Conservation (phyloP, 1,140 invertebrate genomes). For the Drosophila yakuba region DNA sequence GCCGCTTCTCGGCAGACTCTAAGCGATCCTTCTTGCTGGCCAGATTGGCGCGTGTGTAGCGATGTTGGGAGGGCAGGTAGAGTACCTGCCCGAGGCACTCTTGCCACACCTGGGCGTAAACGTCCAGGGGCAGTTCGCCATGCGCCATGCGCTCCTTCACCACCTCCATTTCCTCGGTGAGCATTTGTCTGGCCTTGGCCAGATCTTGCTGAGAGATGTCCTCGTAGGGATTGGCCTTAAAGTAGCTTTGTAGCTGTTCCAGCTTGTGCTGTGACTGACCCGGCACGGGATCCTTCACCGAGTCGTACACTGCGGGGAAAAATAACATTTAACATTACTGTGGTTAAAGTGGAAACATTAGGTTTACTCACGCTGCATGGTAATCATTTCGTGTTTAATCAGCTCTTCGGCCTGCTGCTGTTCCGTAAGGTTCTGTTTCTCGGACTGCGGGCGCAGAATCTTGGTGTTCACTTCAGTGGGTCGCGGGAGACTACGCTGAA, state of each 20-base stretch:
- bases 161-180: constrained; percentile 94
- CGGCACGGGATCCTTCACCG: constrained; percentile 88
- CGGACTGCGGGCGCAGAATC: constrained; percentile 90
- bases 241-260: constrained; percentile 87
- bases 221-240: constrained; percentile 94
- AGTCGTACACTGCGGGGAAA: constrained; percentile 89
- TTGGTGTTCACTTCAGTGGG: constrained; percentile 94
- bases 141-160: constrained; percentile 97
- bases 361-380: constrained; percentile 89
- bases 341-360: neutral
- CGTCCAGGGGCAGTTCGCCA: constrained; percentile 95
- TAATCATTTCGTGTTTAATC: constrained; percentile 98
- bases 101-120: constrained; percentile 98
- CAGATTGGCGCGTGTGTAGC: constrained; percentile 96
- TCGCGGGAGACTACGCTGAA: constrained; percentile 95
- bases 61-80: constrained; percentile 94
- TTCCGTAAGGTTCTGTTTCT: constrained; percentile 92
- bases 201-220: constrained; percentile 90
- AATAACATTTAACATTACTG: neutral
- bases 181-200: constrained; percentile 87
- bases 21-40: constrained; percentile 98
- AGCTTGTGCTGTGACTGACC: constrained; percentile 84
- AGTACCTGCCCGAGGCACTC: constrained; percentile 96
- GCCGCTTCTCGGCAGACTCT: constrained; percentile 95
- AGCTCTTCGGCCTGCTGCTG: constrained; percentile 98